Base-by-base conservation (phyloP, 2,888 invertebrate species). In the Rhagonycha fulva region DNA sequence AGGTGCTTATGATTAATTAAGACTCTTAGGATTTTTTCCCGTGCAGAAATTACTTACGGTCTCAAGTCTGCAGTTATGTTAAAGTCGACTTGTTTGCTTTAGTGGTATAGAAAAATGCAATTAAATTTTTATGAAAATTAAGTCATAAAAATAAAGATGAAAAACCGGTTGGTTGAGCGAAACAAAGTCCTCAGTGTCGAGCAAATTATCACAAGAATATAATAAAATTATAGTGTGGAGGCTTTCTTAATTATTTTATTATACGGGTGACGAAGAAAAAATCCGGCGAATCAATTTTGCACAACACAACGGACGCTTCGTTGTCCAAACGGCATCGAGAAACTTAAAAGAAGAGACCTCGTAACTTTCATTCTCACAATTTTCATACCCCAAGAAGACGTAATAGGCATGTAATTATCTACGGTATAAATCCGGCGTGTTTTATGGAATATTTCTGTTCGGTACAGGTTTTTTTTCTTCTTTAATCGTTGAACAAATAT, bases 71-170 rank as follows among this genome's bases (percentile, higher is more conserved):
- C 23, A 66, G 26, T 19, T 23, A n/a, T 24, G 63, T n/a, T 70
- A 70, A 61, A 70, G 14, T 14, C 11, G 12, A 61, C 70, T 26
- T 70, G 24, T 70, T 70, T 26, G 62, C 14, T 62, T 47, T 47
- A 47, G 47, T 47, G 47, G n/a, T 70, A 60, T 62, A 62, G 62
- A 26, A 70, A 70, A 66, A 24, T 66, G 70, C 14, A 62, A 71
- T 71, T 71, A 62, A 70, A 66, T 30, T 70, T 72, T 72, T 72
- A 60, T 28, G 61, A 72, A 60, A 72, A 72, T 72, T 72, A 68
- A 72, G 68, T 30, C 72, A 68, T 68, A 72, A 72, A 72, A 72
- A 72, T 68, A 68, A 28, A 30, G 28, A 23, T 14, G 60, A 26
- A 26, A 68, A 68, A 72, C 72, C 72, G 72, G 72, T 72, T 72